A percentile compares a stretch with the other conserved stretches of the same genome.
These are phyloP conservation scores for Ganaspis brasiliensis DNA, from an alignment of 2,888 invertebrate species.

Conservation along the genomic window DNA sequence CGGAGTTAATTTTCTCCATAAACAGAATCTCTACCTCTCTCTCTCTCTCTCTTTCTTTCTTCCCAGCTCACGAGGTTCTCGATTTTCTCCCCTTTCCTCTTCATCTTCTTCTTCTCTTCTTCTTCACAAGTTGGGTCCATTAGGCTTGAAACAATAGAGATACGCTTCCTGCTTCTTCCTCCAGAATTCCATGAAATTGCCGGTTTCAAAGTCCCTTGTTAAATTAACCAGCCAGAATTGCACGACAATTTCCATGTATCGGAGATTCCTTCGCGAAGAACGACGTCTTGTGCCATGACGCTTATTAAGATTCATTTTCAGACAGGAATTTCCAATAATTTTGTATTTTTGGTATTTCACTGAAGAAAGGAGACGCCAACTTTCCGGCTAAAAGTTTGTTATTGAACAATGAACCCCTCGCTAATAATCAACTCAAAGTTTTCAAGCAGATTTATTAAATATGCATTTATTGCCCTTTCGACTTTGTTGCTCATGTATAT, in stretches of 20 bases:
- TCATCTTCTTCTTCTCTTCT: slow-evolving; percentile 44
- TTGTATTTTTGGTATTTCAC: not conserved
- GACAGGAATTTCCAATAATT: slow-evolving; percentile 12
- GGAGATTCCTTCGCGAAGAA: slow-evolving; percentile 7
- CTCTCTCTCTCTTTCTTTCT: slow-evolving; percentile 43
- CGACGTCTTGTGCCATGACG: not conserved
- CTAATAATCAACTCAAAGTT: slow-evolving; percentile 22
- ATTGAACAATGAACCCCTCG: not conserved
- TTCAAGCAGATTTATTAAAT: slow-evolving; percentile 31
- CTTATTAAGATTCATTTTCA: slow-evolving; percentile 25
- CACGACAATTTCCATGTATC: slow-evolving; percentile 40
- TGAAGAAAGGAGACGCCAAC: not conserved
- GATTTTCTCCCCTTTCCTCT: slow-evolving; percentile 14
- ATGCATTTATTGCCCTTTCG: slow-evolving; percentile 29
- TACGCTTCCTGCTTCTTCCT: slow-evolving; percentile 32
- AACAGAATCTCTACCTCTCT: not conserved
- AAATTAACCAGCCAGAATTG: slow-evolving; percentile 43
- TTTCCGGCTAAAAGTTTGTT: not conserved
- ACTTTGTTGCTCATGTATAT: slow-evolving; percentile 38
- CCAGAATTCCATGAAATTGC: slow-evolving; percentile 40
- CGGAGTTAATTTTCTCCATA: slow-evolving; percentile 25
- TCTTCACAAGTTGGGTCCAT: slow-evolving; percentile 54
- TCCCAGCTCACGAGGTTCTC: slow-evolving; percentile 45
- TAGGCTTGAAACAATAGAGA: slow-evolving; percentile 40
- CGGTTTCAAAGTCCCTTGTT: slow-evolving; percentile 39